Evolutionary conservation across 2,113 vertebrate genomes (phyloP).

Genomic region (Myotis lucifugus): DNA sequence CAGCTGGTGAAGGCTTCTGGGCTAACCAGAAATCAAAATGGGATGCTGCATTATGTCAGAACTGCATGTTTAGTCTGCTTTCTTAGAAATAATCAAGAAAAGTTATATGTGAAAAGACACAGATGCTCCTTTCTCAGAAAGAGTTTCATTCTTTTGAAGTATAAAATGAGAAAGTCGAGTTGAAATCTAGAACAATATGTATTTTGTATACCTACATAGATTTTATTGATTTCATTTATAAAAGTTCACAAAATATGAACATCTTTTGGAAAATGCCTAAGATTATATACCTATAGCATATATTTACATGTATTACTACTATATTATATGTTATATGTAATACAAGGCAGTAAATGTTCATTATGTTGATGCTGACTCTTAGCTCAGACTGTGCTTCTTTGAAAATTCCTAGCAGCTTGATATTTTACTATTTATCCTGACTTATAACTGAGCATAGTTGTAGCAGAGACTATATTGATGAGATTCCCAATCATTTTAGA

Average conservation of each 20-base stretch:
- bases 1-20: conserved; percentile 74
- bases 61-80: conserved; percentile 86
- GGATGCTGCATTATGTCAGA: conserved; percentile 86
- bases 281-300: not conserved
- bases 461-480: not conserved
- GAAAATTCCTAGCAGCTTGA: not conserved
- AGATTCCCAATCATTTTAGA: conserved; percentile 1
- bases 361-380: not conserved
- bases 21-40: conserved; percentile 84
- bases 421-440: conserved; percentile 6
- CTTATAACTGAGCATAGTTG: not conserved
- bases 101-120: conserved; percentile 87
- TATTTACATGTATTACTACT: not conserved
- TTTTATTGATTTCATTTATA: conserved; percentile 51
- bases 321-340: not conserved
- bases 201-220: conserved; percentile 26
- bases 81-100: conserved; percentile 87
- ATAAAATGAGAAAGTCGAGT: conserved; percentile 59
- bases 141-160: conserved; percentile 80
- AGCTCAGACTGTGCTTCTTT: not conserved
- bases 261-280: not conserved
- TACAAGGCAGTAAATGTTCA: not conserved
- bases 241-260: not conserved
- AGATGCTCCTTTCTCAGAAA: conserved; percentile 83
- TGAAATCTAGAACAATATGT: not conserved